Conservation (phyloP, 2,888 invertebrate species). For the Nomada lathburiana region DNA sequence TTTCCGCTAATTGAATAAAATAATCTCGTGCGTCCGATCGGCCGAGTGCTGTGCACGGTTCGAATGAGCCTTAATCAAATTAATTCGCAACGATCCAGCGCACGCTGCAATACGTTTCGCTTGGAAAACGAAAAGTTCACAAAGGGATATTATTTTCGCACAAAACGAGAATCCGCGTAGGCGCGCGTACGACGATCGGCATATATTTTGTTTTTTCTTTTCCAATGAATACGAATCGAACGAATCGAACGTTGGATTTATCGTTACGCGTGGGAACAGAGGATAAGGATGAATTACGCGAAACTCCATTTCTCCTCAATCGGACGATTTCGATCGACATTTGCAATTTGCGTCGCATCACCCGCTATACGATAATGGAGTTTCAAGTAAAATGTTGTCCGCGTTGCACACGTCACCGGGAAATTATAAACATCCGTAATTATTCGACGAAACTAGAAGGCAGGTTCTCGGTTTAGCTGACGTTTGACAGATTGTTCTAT, state of each 20-base stretch:
- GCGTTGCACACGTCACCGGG: slow-evolving; percentile 1
- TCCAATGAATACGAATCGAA: slow-evolving; percentile 12
- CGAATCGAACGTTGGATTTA: slow-evolving; percentile 30
- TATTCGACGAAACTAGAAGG: not conserved
- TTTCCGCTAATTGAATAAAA: too few relatives aligned
- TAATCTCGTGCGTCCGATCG: too few relatives aligned
- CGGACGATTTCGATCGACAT: slow-evolving; percentile 42
- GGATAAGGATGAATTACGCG: slow-evolving; percentile 34
- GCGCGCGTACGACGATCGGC: too few relatives aligned
- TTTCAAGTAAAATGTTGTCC: slow-evolving; percentile 35
- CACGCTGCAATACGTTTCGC: too few relatives aligned
- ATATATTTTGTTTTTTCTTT: too few relatives aligned
- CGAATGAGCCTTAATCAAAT: too few relatives aligned
- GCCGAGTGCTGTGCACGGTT: too few relatives aligned
- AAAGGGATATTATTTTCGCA: not conserved
- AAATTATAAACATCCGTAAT: not conserved
- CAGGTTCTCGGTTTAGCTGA: too few relatives aligned
- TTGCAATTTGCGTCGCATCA: slow-evolving; percentile 38
- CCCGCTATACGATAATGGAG: slow-evolving; percentile 37
- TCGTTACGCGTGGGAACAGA: not conserved
- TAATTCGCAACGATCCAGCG: too few relatives aligned
- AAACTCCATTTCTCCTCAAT: slow-evolving; percentile 21
- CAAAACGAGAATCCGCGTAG: slow-evolving; percentile 3
- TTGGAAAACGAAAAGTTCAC: not conserved
- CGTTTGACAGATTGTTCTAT: too few relatives aligned